Evolutionary conservation across 2,797 vertebrate genomes (phyloP), one percentile per base, ranked within the genome.

Genomic region (Echiichthys vipera): DNA sequence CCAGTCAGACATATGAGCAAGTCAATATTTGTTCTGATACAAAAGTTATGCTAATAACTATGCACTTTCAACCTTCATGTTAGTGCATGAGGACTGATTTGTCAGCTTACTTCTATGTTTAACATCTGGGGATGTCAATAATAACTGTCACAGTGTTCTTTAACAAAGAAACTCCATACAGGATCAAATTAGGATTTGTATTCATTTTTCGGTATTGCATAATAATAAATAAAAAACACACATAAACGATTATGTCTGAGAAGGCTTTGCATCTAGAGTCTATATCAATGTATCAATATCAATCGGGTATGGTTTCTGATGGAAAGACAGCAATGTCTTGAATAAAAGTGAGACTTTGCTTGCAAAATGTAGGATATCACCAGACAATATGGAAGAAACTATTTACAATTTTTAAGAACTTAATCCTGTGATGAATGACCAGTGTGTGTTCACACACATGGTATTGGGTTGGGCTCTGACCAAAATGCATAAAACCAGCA

Each of bases 11-110:
- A 80, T 55, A 74, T 55, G 83, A 80, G 78, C 74, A 79, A 59
- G 74, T 90, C 88, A 88, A 89, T 88, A 89, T 85, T 82, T 80
- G 69, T 80, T 84, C 67, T 79, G 83, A 83, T 88, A 83, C 61
- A 64, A 73, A 85, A 81, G 71, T 84, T 85, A 81, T 79, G 77
- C 75, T 73, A 70, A 85, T 84, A 78, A 58, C 46, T 43, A 17
- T 61, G 73, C 62, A 73, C 68, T 73, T 84, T 81, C 82, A 77
- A 79, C 86, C 73, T 74, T 53, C 51, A 75, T 75, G 75, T 65
- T 51, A 7, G 53, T 56, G 67, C 34, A 69, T 61, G 12, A 24
- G 49, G 59, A 15, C 42, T 64, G 74, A 78, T 83, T 86, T 87
- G 80, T 69, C 39, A 6, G 50, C 64, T 75, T 72, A 50, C 46